These are phyloP conservation scores for Drosophila aldrichi DNA, from an alignment of 2,888 invertebrate genomes.

Conservation along the genomic window DNA sequence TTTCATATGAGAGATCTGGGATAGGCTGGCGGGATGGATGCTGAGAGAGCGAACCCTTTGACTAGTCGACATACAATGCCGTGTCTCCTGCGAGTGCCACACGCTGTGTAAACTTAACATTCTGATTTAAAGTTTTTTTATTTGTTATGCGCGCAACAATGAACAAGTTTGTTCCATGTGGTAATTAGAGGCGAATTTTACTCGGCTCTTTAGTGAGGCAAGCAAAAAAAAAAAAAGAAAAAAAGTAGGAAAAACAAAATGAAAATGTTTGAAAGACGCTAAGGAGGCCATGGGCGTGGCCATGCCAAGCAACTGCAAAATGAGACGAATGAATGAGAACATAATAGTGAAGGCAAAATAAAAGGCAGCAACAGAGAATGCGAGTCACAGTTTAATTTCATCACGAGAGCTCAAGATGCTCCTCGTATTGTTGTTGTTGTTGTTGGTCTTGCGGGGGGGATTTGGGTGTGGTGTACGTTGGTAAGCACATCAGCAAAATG, in stretches of 20 bases:
- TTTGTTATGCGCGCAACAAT: slow-evolving; percentile 55
- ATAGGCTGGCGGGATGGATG: neutral
- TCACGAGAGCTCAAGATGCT: slow-evolving; percentile 47
- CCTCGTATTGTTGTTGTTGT: slow-evolving; percentile 14
- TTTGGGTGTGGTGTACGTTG: slow-evolving; percentile 9
- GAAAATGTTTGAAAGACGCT: slow-evolving; percentile 2
- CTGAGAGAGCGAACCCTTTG: neutral
- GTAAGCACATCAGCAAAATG: slow-evolving; percentile 68
- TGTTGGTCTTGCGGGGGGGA: neutral
- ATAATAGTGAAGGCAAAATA: slow-evolving; percentile 70
- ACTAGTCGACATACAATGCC: neutral
- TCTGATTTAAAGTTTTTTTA: slow-evolving; percentile 56
- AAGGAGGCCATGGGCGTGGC: slow-evolving; percentile 23
- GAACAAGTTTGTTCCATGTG: slow-evolving; percentile 49
- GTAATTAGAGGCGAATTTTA: slow-evolving; percentile 59
- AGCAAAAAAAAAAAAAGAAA: neutral
- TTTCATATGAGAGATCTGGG: neutral
- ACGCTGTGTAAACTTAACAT: slow-evolving; percentile 52
- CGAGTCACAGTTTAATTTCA: slow-evolving; percentile 74
- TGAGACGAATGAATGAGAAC: slow-evolving; percentile 55
- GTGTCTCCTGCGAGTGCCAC: slow-evolving; percentile 2
- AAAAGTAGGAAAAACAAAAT: neutral
- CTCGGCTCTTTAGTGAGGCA: neutral
- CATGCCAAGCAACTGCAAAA: slow-evolving; percentile 33
- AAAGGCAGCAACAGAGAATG: slow-evolving; percentile 34